phyloP scores from a whole-genome alignment of 1,140 invertebrate species.

The Caerostris extrusa region DNA sequence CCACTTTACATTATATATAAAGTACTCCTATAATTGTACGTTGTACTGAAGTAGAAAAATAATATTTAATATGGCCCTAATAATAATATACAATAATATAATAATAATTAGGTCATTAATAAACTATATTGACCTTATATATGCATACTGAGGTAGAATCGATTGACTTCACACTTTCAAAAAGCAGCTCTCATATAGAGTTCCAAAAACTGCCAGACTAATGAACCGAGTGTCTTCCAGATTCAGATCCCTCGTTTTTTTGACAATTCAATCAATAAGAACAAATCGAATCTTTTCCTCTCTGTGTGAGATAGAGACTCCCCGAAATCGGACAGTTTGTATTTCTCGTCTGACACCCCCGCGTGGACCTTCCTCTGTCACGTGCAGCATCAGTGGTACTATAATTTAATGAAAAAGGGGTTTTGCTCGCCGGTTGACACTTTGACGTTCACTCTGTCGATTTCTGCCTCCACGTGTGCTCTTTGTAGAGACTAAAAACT shows the following conservation, averaged over 20 bases:
- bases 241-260: constrained; percentile 8
- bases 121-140: no score
- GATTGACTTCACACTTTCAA: no score
- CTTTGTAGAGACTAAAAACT: constrained; percentile 24
- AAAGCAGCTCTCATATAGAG: not conserved
- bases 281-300: constrained; percentile 21
- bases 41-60: no score
- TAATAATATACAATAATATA: no score
- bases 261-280: constrained; percentile 46
- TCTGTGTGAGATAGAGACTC: not conserved
- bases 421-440: constrained; percentile 27
- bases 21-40: no score
- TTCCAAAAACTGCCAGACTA: constrained; percentile 2
- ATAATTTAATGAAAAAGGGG: constrained; percentile 56
- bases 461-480: not conserved
- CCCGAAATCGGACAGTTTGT: constrained; percentile 45
- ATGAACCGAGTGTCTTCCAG: not conserved
- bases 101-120: no score
- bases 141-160: no score
- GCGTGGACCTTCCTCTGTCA: not conserved
- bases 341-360: constrained; percentile 32
- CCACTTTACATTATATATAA: no score
- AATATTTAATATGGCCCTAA: no score
- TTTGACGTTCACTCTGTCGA: constrained; percentile 47
- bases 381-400: constrained; percentile 30